A percentile compares a stretch with the other conserved stretches of the same genome.
phyloP scores from a whole-genome alignment of 2,888 invertebrate species.

The Lasioglossum calceatum region DNA sequence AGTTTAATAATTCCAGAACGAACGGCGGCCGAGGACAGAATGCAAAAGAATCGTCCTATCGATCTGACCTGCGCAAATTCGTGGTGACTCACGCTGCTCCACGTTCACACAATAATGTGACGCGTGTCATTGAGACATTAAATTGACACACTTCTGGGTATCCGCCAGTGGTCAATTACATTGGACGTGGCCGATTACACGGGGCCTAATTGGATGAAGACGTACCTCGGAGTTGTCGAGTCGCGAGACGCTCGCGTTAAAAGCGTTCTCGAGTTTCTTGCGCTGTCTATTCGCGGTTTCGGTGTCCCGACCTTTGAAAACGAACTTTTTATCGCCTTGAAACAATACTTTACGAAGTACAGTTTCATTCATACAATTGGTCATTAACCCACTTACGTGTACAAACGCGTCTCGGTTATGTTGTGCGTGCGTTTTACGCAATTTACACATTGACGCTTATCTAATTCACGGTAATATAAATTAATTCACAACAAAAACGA shows the following conservation, averaged over 20 bases:
- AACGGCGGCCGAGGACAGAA: background rate
- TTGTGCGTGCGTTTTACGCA: background rate
- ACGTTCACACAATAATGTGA: slow-evolving; percentile 43
- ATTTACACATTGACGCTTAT: background rate
- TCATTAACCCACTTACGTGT: too few relatives aligned
- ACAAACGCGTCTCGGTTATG: background rate
- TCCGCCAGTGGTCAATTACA: slow-evolving; percentile 69
- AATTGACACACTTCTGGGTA: slow-evolving; percentile 60
- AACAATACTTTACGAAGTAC: background rate
- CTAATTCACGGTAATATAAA: background rate
- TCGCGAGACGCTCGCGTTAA: slow-evolving; percentile 39
- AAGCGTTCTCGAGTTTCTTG: slow-evolving; percentile 39
- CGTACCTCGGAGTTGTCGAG: slow-evolving; percentile 54
- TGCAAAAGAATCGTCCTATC: background rate
- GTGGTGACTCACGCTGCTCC: slow-evolving; percentile 42
- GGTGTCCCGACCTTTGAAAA: too few relatives aligned
- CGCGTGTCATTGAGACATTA: slow-evolving; percentile 54
- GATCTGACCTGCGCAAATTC: slow-evolving; percentile 30
- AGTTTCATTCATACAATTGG: background rate
- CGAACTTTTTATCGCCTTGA: background rate
- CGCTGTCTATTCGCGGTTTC: background rate
- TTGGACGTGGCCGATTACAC: slow-evolving; percentile 69
- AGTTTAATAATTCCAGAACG: background rate
- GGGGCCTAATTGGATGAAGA: slow-evolving; percentile 76
- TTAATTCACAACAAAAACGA: background rate